Evolutionary conservation across 1,140 invertebrate species (phyloP).

Genomic region (Leguminivora glycinivorella): DNA sequence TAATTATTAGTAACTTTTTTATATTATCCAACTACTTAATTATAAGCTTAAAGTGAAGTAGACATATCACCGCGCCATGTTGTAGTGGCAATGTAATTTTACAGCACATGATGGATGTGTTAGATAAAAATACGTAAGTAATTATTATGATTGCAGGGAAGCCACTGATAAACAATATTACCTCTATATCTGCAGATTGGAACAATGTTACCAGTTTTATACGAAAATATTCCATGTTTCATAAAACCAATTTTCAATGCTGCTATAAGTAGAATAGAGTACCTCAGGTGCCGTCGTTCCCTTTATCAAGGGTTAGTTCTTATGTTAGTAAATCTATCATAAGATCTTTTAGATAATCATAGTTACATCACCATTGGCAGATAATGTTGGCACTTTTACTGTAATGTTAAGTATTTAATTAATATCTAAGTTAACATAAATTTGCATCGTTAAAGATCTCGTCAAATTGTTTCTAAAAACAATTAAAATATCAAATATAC

Average conservation of each 20-base stretch:
- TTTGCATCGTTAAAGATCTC: not conserved
- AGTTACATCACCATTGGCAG: not conserved
- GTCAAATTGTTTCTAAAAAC: constrained; percentile 21
- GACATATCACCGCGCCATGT: constrained; percentile 26
- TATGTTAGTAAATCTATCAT: not conserved
- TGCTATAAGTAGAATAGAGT: constrained; percentile 2
- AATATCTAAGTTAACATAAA: constrained; percentile 1
- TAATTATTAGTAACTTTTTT: not conserved
- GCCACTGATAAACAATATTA: not conserved
- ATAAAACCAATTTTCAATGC: constrained; percentile 8
- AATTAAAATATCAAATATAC: constrained; percentile 5
- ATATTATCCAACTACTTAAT: not conserved
- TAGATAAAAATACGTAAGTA: not conserved
- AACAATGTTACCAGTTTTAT: not conserved
- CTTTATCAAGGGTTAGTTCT: not conserved
- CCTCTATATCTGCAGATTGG: not conserved
- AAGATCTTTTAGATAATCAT: not conserved
- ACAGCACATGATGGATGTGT: not conserved
- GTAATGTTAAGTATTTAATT: not conserved
- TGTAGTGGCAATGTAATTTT: constrained; percentile 12
- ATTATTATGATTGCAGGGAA: not conserved
- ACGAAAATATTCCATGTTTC: not conserved
- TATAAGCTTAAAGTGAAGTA: constrained; percentile 17
- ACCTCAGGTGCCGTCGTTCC: not conserved
- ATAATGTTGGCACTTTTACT: constrained; percentile 23